Evolutionary conservation across 2,888 invertebrate species (phyloP).

Genomic region (Lycia hirtaria): DNA sequence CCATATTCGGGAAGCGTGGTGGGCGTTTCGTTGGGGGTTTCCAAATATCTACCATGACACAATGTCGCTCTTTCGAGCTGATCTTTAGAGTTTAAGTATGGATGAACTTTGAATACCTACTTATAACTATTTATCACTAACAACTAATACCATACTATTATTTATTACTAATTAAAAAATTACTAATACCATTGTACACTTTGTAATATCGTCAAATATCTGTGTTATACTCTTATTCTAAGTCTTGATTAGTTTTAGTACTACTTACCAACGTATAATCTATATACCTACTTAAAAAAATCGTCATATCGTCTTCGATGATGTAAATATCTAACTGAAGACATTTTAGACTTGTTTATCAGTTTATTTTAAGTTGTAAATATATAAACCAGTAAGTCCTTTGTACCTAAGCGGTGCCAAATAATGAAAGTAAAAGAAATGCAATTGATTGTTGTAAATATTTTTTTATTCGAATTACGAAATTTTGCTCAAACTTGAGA

Average conservation of each 20-base stretch:
- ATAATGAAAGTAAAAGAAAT: slow-evolving; percentile 40
- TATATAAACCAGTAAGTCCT: slow-evolving; percentile 61
- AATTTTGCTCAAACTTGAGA: slow-evolving; percentile 67
- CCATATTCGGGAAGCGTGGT: too few relatives aligned
- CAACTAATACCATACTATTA: too few relatives aligned
- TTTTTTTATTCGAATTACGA: slow-evolving; percentile 37
- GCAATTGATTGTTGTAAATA: slow-evolving; percentile 54
- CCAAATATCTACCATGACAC: too few relatives aligned
- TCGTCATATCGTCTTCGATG: too few relatives aligned
- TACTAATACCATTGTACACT: slow-evolving; percentile 28
- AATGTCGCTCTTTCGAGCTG: not conserved
- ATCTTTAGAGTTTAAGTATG: not conserved
- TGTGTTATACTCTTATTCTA: slow-evolving; percentile 45
- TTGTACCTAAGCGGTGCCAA: slow-evolving; percentile 82
- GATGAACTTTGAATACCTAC: slow-evolving; percentile 1
- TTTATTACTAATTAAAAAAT: slow-evolving; percentile 33
- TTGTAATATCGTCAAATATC: slow-evolving; percentile 48
- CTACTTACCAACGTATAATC: too few relatives aligned
- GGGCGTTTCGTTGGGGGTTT: too few relatives aligned
- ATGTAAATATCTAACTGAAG: too few relatives aligned
- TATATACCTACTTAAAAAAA: too few relatives aligned
- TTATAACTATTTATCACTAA: not conserved
- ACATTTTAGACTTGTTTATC: not conserved
- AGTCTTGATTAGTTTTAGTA: slow-evolving; percentile 29
- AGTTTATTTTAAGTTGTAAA: slow-evolving; percentile 51